phyloP scores from a whole-genome alignment of 2,888 invertebrate species.

The Rapana venosa region DNA sequence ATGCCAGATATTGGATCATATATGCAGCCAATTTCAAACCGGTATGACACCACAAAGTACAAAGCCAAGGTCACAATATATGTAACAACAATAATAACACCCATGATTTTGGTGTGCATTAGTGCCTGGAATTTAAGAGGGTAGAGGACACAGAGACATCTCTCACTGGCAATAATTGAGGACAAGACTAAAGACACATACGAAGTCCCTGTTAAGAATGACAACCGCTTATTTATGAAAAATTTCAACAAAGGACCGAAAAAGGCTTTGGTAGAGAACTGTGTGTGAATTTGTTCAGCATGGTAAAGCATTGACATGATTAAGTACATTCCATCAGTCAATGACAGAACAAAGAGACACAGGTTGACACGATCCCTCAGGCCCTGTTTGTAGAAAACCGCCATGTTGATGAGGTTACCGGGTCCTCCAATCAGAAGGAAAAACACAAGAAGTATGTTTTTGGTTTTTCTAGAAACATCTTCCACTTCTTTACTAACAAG shows the following conservation, averaged over 20 bases:
- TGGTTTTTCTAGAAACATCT: neutral
- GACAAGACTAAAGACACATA: too few species aligned
- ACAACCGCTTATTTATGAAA: neutral
- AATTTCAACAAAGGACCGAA: neutral
- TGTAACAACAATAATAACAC: too few species aligned
- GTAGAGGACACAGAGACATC: too few species aligned
- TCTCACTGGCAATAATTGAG: too few species aligned
- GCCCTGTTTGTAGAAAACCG: slow-evolving; percentile 21
- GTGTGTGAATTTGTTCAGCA: neutral
- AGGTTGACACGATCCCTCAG: slow-evolving; percentile 11
- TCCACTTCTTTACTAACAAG: neutral
- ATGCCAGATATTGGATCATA: neutral
- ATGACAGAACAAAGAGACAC: slow-evolving; percentile 10
- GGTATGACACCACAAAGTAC: too few species aligned
- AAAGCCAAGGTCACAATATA: too few species aligned
- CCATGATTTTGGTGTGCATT: too few species aligned
- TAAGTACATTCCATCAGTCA: neutral
- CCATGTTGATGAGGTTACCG: slow-evolving; percentile 23
- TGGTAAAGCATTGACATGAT: neutral
- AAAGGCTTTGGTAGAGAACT: neutral
- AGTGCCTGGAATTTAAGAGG: too few species aligned
- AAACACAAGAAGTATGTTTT: neutral
- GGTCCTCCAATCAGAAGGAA: slow-evolving; percentile 27
- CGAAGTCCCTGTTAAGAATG: neutral
- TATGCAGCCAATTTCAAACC: too few species aligned